Conservation (phyloP, 2,888 invertebrate genomes). For the Thelaira solivaga region DNA sequence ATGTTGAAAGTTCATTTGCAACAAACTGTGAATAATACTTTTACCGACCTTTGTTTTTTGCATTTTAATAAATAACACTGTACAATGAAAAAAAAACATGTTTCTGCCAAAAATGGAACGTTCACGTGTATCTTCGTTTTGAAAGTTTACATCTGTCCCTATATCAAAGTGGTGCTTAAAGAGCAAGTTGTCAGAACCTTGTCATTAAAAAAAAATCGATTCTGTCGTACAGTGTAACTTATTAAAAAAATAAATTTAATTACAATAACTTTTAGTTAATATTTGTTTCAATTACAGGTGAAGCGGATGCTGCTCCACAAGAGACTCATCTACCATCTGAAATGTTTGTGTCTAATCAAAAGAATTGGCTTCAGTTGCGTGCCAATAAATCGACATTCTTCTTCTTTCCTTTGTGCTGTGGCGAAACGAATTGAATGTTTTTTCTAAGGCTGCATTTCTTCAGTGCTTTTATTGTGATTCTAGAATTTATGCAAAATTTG, state of each 20-base stretch:
- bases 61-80: too few relatives aligned
- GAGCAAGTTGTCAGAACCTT: too few relatives aligned
- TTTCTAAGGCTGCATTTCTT: background rate
- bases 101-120: too few relatives aligned
- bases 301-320: slow-evolving; percentile 77
- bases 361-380: slow-evolving; percentile 89
- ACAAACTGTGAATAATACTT: too few relatives aligned
- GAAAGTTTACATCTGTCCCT: too few relatives aligned
- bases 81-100: too few relatives aligned
- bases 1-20: too few relatives aligned
- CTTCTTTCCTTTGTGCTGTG: slow-evolving; percentile 68
- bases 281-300: slow-evolving; percentile 70
- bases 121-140: too few relatives aligned
- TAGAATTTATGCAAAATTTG: background rate
- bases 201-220: too few relatives aligned
- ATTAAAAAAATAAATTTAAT: background rate
- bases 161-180: too few relatives aligned
- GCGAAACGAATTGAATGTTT: slow-evolving; percentile 62
- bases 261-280: background rate
- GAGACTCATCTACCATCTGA: slow-evolving; percentile 88
- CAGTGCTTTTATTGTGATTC: background rate
- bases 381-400: slow-evolving; percentile 74
- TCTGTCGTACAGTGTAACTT: too few relatives aligned
- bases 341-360: slow-evolving; percentile 95
- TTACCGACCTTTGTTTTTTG: too few relatives aligned